These are phyloP conservation scores for Seira sanloemensis DNA, from an alignment of 2,888 invertebrate genomes.

Conservation along the genomic window DNA sequence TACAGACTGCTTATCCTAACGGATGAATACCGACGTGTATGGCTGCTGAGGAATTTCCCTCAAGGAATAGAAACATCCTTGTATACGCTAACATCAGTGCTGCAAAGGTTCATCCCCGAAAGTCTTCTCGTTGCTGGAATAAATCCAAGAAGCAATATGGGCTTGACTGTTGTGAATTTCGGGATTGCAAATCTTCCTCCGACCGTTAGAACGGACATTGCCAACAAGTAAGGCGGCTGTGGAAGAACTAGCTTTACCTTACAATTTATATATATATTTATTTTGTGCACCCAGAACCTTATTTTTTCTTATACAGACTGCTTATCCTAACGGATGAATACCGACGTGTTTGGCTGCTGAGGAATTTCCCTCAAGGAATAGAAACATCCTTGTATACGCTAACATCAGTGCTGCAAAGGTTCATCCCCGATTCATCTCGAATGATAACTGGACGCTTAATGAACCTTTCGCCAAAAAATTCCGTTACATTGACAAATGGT, in stretches of 20 bases:
- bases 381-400: constrained; percentile 78
- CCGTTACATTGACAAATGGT: constrained; percentile 51
- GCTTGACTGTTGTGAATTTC: constrained; percentile 79
- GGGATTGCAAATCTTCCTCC: constrained; percentile 81
- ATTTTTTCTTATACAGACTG: constrained; percentile 75
- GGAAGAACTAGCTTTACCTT: too few relatives aligned
- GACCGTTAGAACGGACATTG: constrained; percentile 81
- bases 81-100: constrained; percentile 77
- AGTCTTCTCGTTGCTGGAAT: constrained; percentile 79
- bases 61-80: constrained; percentile 78
- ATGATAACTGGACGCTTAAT: constrained; percentile 70
- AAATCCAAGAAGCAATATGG: constrained; percentile 79
- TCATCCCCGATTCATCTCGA: constrained; percentile 76
- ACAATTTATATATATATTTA: background rate
- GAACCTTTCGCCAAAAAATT: constrained; percentile 65
- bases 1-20: constrained; percentile 78
- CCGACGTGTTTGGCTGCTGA: constrained; percentile 78
- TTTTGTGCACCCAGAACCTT: background rate
- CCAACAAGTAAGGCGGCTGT: constrained; percentile 81
- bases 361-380: constrained; percentile 78
- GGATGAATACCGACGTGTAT: constrained; percentile 79
- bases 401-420: constrained; percentile 77
- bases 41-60: constrained; percentile 78
- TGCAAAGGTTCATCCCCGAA: constrained; percentile 78
- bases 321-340: constrained; percentile 79